Evolutionary conservation across 2,888 invertebrate genomes (phyloP).

Genomic region (Agrotis segetum): DNA sequence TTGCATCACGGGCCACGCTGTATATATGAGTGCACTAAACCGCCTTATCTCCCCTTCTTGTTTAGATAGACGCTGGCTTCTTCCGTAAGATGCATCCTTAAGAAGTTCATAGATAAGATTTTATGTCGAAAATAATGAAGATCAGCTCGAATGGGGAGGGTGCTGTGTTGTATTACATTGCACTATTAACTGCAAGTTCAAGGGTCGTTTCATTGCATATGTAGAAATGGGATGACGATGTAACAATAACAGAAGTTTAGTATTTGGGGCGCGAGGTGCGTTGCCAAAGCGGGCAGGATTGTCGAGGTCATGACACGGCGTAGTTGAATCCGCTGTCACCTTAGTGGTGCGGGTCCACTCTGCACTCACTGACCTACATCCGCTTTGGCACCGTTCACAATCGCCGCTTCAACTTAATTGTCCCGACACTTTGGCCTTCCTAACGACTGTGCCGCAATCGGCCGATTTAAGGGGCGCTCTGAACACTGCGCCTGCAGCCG

Average conservation of each 20-base stretch:
- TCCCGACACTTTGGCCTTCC: conserved; percentile 89
- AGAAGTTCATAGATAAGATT: conserved; percentile 82
- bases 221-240: conserved; percentile 51
- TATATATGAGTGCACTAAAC: conserved; percentile 82
- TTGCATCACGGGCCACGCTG: conserved; percentile 72
- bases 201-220: conserved; percentile 52
- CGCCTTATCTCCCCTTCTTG: conserved; percentile 85
- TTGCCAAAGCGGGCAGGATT: conserved; percentile 80
- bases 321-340: conserved; percentile 80
- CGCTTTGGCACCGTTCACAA: conserved; percentile 90
- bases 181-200: conserved; percentile 52
- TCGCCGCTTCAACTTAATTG: conserved; percentile 91
- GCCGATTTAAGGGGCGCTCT: conserved; percentile 87
- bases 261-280: conserved; percentile 68
- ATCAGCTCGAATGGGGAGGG: conserved; percentile 70
- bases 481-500: conserved; percentile 77
- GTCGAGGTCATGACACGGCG: conserved; percentile 77
- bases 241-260: conserved; percentile 65
- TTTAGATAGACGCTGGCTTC: conserved; percentile 81
- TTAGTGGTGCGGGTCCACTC: conserved; percentile 86
- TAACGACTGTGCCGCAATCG: conserved; percentile 90
- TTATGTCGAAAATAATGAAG: conserved; percentile 81
- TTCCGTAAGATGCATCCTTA: conserved; percentile 85
- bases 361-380: conserved; percentile 88
- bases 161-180: conserved; percentile 53